Evolutionary conservation across 2,888 invertebrate genomes (phyloP), one percentile per base, ranked within the genome.

Genomic region (Pomacea canaliculata): DNA sequence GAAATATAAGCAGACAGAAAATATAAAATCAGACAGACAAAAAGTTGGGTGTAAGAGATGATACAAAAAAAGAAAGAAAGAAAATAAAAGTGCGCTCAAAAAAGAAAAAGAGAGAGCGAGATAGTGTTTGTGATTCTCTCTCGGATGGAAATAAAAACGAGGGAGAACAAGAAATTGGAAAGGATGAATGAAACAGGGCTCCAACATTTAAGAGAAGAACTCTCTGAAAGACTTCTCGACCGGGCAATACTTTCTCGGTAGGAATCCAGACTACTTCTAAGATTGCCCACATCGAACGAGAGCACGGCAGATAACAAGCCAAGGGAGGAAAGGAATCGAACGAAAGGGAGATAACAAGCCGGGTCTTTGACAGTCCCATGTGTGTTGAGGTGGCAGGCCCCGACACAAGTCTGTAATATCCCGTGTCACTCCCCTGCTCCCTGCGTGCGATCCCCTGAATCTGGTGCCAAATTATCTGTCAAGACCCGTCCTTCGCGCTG

Each of bases 401-500:
- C 27, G 63, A 63, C 63, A 63, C 63, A 63, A n/a, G 23, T 63
- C 63, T 63, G 63, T 63, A 63, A 63, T 63, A 63, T 63, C 63
- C 63, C 63, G 27, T 63, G 63, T 63, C 63, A 63, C 63, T 63
- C 19, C 16, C 63, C 27, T 23, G 63, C 12, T 56, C 63, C 63
- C 63, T 63, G 63, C 27, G 63, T 63, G 63, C 63, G 63, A 63
- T 63, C 63, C 63, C 63, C 63, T 63, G 63, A 27, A 23, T 27
- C 27, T 27, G n/a, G 63, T 63, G 63, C n/a, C 63, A 63, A 63
- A 63, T 63, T 63, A 63, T 63, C 63, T 63, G 63, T 27, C 63
- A 63, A 23, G n/a, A 27, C 63, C 27, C 63, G n/a, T 27, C 63
- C 63, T 19, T 19, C 63, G 12, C 19, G n/a, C 63, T 23, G 63